Base-by-base conservation (phyloP, 2,888 invertebrate genomes). In the Osmoderma eremita region DNA sequence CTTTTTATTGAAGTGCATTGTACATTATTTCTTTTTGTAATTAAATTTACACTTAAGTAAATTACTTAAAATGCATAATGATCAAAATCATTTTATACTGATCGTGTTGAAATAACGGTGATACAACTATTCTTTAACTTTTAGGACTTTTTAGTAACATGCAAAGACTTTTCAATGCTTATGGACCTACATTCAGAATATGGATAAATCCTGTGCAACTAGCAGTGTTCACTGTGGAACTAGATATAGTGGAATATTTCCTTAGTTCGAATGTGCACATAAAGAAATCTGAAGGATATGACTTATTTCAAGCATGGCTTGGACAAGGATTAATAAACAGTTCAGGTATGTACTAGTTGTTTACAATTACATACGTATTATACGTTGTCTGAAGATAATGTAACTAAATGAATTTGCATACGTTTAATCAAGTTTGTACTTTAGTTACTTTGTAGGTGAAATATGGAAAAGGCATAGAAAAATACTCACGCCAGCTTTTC, bases 401-500 rank as follows among this genome's bases (percentile, higher is more conserved):
- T 39, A 48, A 18, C 10, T 17, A 49, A 36, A 38, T 38, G 8
- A n/a, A 38, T 51, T 6, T n/a, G 13, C 5, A 45, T 24, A 3
- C n/a, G 41, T n/a, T 18, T 3, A 30, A 6, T 3, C 1, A 30
- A 6, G 3, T 3, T 3, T 30, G 5, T 1, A 30, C 8, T 2
- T 30, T 6, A 6, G 5, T 30, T 30, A 10, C 30, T 30, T 65
- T 70, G 24, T 65, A 83, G 84, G 83, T 13, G 74, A 78, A 45
- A 79, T 81, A 72, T 84, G 84, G 84, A 75, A 78, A 22, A 77
- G 78, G 1, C 81, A 82, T 65, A 75, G 84, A 62, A 83, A 82
- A 76, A 75, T 84, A 54, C 81, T 84, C 20, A 83, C 82, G 0
- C 83, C 84, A 2, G 80, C 83, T 2, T 84, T 84, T 73, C 84